Evolutionary conservation across 2,888 invertebrate genomes (phyloP).

Genomic region (Escarpia spicata): DNA sequence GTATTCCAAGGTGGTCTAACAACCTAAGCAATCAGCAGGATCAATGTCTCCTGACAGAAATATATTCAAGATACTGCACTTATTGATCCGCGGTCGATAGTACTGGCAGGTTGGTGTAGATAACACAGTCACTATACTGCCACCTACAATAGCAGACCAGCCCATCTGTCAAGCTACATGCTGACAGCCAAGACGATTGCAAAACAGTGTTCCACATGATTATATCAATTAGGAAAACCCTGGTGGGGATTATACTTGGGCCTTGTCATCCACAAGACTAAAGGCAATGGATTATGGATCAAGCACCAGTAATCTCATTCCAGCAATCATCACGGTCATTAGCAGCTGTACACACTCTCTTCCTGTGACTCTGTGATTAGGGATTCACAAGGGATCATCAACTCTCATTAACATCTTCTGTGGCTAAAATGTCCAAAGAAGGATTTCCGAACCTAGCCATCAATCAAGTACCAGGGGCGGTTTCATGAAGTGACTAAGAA

Average conservation of each 20-base stretch:
- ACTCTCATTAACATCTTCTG: slow-evolving; percentile 7
- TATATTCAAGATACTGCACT: background rate
- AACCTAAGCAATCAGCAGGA: background rate
- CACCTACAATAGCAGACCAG: background rate
- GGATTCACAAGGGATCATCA: background rate
- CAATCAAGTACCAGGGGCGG: background rate
- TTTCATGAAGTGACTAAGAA: too few relatives aligned
- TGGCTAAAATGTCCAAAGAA: background rate
- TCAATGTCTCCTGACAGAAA: slow-evolving; percentile 7
- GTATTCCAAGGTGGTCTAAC: background rate
- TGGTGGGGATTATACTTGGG: slow-evolving; percentile 6
- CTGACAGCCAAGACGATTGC: background rate
- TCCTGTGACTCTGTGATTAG: slow-evolving; percentile 16
- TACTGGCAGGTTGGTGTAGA: background rate
- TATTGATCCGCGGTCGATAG: background rate
- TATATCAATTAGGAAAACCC: background rate
- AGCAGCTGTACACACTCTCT: background rate
- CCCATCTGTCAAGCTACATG: background rate
- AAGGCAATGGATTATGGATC: background rate
- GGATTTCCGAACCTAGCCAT: background rate
- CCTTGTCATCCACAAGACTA: background rate
- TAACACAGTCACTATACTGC: background rate
- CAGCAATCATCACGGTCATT: background rate
- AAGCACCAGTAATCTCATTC: slow-evolving; percentile 5
- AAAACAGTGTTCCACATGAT: background rate